phyloP scores from a whole-genome alignment of 2,113 vertebrate genomes.

The Blennius ocellaris region DNA sequence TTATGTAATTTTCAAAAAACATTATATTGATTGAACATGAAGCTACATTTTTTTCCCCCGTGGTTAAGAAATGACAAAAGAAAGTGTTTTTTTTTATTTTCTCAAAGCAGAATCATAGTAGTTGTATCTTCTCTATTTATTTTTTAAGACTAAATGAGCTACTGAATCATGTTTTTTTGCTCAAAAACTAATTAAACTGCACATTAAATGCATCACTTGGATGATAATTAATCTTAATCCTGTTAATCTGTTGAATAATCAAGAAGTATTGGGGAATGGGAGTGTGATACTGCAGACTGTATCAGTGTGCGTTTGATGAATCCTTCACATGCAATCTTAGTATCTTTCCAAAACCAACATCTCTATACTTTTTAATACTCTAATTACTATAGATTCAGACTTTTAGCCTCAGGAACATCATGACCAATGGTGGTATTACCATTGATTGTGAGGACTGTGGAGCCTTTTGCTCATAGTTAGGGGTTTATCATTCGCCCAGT shows the following conservation, averaged over 20 bases:
- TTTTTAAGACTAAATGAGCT: not conserved
- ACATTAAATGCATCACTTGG: conserved; percentile 8
- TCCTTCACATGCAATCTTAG: conserved; percentile 9
- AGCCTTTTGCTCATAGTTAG: not conserved
- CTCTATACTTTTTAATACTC: conserved; percentile 32
- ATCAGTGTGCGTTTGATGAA: conserved; percentile 22
- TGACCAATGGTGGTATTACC: conserved; percentile 24
- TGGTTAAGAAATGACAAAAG: not conserved
- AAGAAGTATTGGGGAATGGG: not conserved
- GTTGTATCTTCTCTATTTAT: conserved; percentile 6
- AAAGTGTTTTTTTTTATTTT: not conserved
- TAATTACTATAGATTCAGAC: conserved; percentile 20
- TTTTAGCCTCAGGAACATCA: conserved; percentile 28
- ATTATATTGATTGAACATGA: too few species aligned
- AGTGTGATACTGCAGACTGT: not conserved
- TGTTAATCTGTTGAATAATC: conserved; percentile 21
- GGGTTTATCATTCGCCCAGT: conserved; percentile 7
- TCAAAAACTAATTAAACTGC: conserved; percentile 1
- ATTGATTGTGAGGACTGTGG: conserved; percentile 9
- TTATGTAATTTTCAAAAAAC: too few species aligned
- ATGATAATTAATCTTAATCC: not conserved
- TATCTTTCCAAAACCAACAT: conserved; percentile 33
- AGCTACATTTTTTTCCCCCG: too few species aligned
- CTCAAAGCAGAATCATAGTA: not conserved
- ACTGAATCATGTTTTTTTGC: not conserved